Evolutionary conservation across 2,888 invertebrate species (phyloP), one percentile per base, ranked within the genome.

Genomic region (Tigriopus californicus): DNA sequence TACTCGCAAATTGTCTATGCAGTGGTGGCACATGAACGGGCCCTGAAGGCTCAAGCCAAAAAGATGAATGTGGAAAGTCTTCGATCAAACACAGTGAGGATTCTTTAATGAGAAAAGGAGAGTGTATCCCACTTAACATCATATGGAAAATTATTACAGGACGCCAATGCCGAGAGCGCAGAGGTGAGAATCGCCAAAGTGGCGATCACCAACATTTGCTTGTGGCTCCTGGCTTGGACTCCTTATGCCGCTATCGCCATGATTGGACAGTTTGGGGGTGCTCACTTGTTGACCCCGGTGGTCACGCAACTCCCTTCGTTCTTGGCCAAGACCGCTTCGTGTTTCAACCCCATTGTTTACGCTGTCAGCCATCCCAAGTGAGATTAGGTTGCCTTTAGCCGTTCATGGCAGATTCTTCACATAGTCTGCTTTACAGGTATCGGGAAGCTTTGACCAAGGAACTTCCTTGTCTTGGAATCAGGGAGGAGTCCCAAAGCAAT

Each of bases 21-120:
- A 64, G 86, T 86, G 61, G 76, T 82, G 61, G 83, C 82, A 66
- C 88, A 89, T 74, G 88, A 89, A 71, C 85, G 80, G 67, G 78
- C 77, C 49, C 86, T 89, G 85, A 77, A 85, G 66, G 88, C 87
- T 70, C 88, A 89, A 73, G 89, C 89, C 58, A 89, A 88, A 73
- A 89, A 89, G 73, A 89, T 89, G 89, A 89, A 89, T 71, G 89
- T 89, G 6, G 83, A 86, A 62, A 87, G 86, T 42, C 76, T 89
- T 60, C 77, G 88, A 68, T 84, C 85, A 42, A 62, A 58, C 58
- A 46, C 15, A 18, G 46, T 46, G 10, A 46, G 46, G 10, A 33
- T 33, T 5, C 33, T 18, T 46, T 33, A 8, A 33, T 3, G 33
- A n/a, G n/a, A n/a, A n/a, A n/a, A n/a, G n/a, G n/a, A n/a, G n/a